phyloP scores from a whole-genome alignment of 2,888 invertebrate genomes.

The Mythimna vitellina region DNA sequence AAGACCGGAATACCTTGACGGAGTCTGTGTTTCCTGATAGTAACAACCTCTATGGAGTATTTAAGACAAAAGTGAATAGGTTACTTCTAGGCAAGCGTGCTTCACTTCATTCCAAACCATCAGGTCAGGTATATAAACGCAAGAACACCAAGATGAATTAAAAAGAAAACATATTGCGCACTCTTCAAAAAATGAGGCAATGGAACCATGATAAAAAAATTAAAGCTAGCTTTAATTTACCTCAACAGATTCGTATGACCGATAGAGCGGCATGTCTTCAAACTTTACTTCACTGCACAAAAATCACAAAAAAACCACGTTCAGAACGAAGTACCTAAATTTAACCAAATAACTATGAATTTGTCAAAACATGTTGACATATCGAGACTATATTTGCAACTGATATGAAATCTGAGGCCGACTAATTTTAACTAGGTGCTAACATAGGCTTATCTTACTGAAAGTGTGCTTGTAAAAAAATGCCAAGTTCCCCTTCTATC shows the following conservation, averaged over 20 bases:
- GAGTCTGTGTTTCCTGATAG: no score
- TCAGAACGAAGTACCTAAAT: background rate
- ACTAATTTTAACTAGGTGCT: conserved; percentile 28
- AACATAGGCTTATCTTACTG: conserved; percentile 44
- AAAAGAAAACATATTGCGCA: background rate
- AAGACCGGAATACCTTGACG: no score
- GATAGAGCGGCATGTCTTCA: conserved; percentile 22
- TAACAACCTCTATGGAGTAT: no score
- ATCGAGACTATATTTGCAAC: conserved; percentile 45
- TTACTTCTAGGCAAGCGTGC: no score
- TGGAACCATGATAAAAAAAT: background rate
- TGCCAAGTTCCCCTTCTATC: conserved; percentile 36
- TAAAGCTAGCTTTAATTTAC: conserved; percentile 27
- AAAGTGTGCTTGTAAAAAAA: conserved; percentile 28
- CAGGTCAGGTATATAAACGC: no score
- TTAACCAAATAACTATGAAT: background rate
- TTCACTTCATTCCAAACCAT: no score
- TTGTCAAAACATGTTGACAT: conserved; percentile 24
- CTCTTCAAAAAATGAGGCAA: background rate
- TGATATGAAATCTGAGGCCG: conserved; percentile 43
- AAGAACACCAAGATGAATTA: background rate
- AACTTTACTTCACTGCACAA: conserved; percentile 5
- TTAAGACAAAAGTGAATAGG: no score
- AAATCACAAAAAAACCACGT: background rate
- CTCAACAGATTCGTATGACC: conserved; percentile 53